Conservation (phyloP, 2,888 invertebrate genomes). For the Pelosia muscerda region DNA sequence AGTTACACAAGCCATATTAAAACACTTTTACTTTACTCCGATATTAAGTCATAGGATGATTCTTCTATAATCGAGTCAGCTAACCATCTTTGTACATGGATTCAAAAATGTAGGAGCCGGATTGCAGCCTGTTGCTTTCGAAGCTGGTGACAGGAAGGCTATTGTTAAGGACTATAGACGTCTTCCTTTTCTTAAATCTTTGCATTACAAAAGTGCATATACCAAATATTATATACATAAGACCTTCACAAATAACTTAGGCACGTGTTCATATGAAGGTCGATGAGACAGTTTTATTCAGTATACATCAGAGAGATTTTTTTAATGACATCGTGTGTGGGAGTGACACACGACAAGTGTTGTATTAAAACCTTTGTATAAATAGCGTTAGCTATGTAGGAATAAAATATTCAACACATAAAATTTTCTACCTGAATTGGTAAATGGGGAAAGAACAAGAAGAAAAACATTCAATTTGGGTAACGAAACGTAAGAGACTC, state of each 20-base stretch:
- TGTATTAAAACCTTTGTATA: constrained; percentile 6
- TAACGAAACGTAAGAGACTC: constrained; percentile 20
- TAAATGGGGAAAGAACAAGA: constrained; percentile 6
- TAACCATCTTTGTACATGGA: too few relatives aligned
- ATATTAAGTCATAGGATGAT: too few relatives aligned
- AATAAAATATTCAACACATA: constrained; percentile 2
- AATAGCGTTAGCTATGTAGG: background rate
- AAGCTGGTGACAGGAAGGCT: too few relatives aligned
- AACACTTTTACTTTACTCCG: too few relatives aligned
- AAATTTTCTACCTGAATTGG: constrained; percentile 1
- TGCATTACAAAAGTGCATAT: too few relatives aligned
- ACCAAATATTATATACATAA: too few relatives aligned
- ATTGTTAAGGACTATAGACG: too few relatives aligned
- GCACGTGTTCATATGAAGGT: background rate
- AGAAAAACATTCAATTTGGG: constrained; percentile 16
- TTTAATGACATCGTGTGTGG: background rate
- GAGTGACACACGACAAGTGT: background rate
- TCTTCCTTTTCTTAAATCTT: background rate
- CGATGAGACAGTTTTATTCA: background rate
- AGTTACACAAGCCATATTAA: too few relatives aligned
- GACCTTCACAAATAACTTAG: background rate
- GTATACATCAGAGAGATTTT: background rate
- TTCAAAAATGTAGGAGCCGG: too few relatives aligned
- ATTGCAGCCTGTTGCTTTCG: too few relatives aligned
- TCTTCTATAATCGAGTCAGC: too few relatives aligned